Percentiles rank a stretch among this genome's conserved stretches.
Conservation (phyloP, 2,888 invertebrate genomes). For the Tanaodytes sp. region DNA sequence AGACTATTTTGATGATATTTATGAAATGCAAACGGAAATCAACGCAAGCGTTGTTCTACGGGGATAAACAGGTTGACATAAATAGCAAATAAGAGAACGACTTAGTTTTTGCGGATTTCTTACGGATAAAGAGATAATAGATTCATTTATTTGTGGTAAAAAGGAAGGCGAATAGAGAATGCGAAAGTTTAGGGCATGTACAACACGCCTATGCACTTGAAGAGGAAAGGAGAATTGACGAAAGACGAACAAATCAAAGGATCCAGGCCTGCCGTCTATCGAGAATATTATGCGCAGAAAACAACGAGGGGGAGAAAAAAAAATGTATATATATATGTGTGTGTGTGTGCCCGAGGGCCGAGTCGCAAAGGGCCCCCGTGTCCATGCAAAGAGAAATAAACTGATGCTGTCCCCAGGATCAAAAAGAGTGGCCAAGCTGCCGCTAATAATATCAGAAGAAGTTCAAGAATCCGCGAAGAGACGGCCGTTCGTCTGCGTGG, state of each 20-base stretch:
- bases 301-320: slow-evolving; percentile 40
- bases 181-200: slow-evolving; percentile 47
- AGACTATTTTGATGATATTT: too few relatives aligned
- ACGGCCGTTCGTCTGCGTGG: slow-evolving; percentile 68
- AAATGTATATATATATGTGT: too few relatives aligned
- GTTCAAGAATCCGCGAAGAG: slow-evolving; percentile 69
- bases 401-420: slow-evolving; percentile 60
- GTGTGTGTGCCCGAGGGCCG: slow-evolving; percentile 38
- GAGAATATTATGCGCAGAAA: slow-evolving; percentile 62
- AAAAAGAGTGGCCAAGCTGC: slow-evolving; percentile 68
- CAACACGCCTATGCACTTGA: slow-evolving; percentile 53
- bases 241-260: slow-evolving; percentile 55
- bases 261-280: slow-evolving; percentile 60
- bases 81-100: slow-evolving; percentile 10
- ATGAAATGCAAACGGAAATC: too few relatives aligned
- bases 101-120: slow-evolving; percentile 9
- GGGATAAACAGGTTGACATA: too few relatives aligned
- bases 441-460: slow-evolving; percentile 72
- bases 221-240: slow-evolving; percentile 25
- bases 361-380: slow-evolving; percentile 46
- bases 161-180: slow-evolving; percentile 41
- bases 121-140: slow-evolving; percentile 34
- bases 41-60: not conserved
- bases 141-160: slow-evolving; percentile 45
- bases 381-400: slow-evolving; percentile 46